Conservation (phyloP, 2,797 vertebrate genomes). For the Eulemur albifrons region DNA sequence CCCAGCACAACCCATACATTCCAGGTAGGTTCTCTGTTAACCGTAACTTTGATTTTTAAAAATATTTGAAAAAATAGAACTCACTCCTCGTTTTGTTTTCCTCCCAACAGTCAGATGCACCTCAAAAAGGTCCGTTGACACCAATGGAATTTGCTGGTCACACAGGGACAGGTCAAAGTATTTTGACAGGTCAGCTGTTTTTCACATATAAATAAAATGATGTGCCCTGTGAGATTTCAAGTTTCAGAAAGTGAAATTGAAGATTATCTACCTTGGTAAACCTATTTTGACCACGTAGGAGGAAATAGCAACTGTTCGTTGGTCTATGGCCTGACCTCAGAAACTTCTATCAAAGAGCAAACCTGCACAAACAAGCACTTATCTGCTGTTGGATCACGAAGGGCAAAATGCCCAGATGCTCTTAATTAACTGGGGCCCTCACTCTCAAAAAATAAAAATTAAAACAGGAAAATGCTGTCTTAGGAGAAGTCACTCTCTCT, state of each 20-base stretch:
- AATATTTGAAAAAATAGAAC: neutral
- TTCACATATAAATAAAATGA: constrained; percentile 70
- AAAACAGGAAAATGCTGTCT: neutral
- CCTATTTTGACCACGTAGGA: neutral
- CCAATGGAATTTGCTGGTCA: constrained; percentile 84
- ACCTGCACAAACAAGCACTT: neutral
- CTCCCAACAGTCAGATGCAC: constrained; percentile 82
- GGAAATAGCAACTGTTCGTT: neutral
- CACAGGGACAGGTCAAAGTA: constrained; percentile 79
- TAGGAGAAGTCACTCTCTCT: neutral
- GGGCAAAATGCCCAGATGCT: neutral
- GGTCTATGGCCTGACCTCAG: neutral
- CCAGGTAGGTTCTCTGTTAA: constrained; percentile 78
- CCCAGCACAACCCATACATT: constrained; percentile 88
- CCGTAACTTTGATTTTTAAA: neutral
- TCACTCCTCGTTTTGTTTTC: neutral
- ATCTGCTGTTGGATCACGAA: neutral
- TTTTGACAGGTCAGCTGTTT: constrained; percentile 82
- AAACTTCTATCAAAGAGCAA: neutral
- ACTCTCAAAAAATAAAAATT: neutral
- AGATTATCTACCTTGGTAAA: neutral
- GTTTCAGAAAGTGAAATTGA: neutral
- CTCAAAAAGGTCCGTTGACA: constrained; percentile 84
- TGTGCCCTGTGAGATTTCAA: neutral
- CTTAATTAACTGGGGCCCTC: neutral